Evolutionary conservation across 2,888 invertebrate genomes (phyloP), one percentile per base, ranked within the genome.

Genomic region (Clepsis dumicolana): DNA sequence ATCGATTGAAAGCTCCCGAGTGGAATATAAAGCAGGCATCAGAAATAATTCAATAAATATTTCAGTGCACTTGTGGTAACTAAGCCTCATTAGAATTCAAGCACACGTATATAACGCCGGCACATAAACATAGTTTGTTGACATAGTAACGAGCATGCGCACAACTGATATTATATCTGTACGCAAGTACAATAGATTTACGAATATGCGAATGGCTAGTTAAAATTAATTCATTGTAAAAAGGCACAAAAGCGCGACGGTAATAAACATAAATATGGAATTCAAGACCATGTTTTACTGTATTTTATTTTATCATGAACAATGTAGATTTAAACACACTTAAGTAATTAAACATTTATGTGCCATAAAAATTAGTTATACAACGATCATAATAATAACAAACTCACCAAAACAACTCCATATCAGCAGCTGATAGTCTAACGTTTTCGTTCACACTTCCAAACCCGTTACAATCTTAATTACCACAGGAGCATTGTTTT

Each of bases 121-220:
- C 75, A 72, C 73, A 76, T 71, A 70, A 74, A 77, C 76, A 75
- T 75, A 82, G 77, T 75, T 87, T 89, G 93, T 92, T 92, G 91
- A 90, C 92, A 91, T 89, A 85, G 82, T 77, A 78, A 84, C 80
- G 88, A 77, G 86, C 91, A 92, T 93, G 93, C 93, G 92, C 91
- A 88, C 72, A 80, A 73, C 74, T 68, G 72, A 80, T 78, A 76
- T 78, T 84, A 87, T 89, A 83, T 57, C 21, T 52, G 59, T 64
- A 25, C 21, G 65, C 85, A 90, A 90, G 90, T 89, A 91, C 89
- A 91, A 91, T 89, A 88, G 84, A 80, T 63, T 65, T 68, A 72
- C 73, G 72, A 71, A 73, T 71, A 74, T 76, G 72, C 72, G 65
- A 71, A 72, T 83, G 81, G 81, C 65, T 54, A 67, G 66, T 70